A percentile compares a stretch with the other conserved stretches of the same genome.
phyloP scores from a whole-genome alignment of 2,888 invertebrate genomes.

The Agrochola circellaris region DNA sequence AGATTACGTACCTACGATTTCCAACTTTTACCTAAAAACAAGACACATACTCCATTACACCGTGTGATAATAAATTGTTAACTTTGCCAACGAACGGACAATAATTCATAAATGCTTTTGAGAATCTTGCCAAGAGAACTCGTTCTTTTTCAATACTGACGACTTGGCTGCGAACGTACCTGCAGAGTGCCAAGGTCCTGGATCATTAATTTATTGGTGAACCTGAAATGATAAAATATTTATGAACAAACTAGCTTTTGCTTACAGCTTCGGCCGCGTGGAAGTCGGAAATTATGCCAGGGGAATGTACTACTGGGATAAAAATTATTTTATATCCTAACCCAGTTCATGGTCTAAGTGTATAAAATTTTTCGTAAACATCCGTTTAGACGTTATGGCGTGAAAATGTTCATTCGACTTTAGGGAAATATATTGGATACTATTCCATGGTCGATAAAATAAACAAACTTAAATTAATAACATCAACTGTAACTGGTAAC shows the following conservation, averaged over 20 bases:
- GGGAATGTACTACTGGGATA: not conserved
- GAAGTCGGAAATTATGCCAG: not conserved
- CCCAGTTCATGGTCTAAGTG: not conserved
- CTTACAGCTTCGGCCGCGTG: not conserved
- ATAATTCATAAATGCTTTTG: conserved; percentile 69
- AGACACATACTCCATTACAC: conserved; percentile 53
- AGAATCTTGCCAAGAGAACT: conserved; percentile 62
- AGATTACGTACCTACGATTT: conserved; percentile 6
- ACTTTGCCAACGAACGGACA: conserved; percentile 60
- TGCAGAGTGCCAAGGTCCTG: conserved; percentile 53
- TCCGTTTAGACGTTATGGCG: not conserved
- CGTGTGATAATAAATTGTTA: conserved; percentile 65
- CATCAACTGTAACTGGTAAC: not conserved
- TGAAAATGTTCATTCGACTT: too few species aligned
- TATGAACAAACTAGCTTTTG: not conserved
- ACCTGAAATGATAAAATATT: conserved; percentile 7
- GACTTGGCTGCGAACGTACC: conserved; percentile 59
- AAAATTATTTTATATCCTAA: not conserved
- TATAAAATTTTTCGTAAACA: not conserved
- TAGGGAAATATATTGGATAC: too few species aligned
- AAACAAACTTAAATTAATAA: not conserved
- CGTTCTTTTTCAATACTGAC: conserved; percentile 63
- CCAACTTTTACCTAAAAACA: conserved; percentile 41
- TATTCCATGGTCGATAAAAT: too few species aligned
- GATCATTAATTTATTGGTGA: conserved; percentile 49